Evolutionary conservation across 2,797 vertebrate species (phyloP).

Genomic region (Aulostomus chinensis): DNA sequence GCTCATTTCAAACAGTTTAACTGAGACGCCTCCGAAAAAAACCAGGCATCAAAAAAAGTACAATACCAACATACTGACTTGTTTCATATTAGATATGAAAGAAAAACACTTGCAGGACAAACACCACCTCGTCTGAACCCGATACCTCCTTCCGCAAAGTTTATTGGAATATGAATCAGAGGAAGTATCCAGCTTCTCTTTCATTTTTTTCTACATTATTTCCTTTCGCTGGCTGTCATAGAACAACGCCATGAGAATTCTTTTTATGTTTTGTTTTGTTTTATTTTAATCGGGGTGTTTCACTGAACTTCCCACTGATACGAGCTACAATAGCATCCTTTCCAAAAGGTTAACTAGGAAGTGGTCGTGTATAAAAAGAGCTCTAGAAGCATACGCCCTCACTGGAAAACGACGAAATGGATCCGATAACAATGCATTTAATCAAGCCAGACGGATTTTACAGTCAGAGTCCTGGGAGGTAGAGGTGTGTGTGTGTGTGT

Average conservation of each 20-base stretch:
- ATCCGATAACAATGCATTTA: too few species aligned
- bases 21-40: conserved; percentile 14
- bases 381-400: conserved; percentile 7
- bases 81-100: conserved; percentile 23
- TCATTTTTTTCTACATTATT: conserved; percentile 19
- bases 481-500: too few species aligned
- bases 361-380: conserved; percentile 20
- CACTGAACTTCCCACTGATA: conserved; percentile 54
- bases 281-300: conserved; percentile 46
- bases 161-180: conserved; percentile 50
- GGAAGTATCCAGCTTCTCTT: conserved; percentile 52
- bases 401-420: too few species aligned
- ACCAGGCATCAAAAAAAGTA: conserved; percentile 17
- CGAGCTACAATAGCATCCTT: conserved; percentile 51
- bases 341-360: conserved; percentile 27
- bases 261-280: conserved; percentile 27
- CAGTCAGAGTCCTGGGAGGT: too few species aligned
- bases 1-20: too few species aligned
- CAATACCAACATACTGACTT: conserved; percentile 39
- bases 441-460: too few species aligned
- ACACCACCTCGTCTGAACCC: conserved; percentile 41
- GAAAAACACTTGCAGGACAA: conserved; percentile 25
- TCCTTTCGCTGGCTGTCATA: conserved; percentile 23
- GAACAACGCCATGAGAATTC: conserved; percentile 33
- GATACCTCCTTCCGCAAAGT: conserved; percentile 34